These are phyloP conservation scores for Choloepus hoffmanni DNA, from an alignment of 2,113 vertebrate genomes.

Conservation along the genomic window DNA sequence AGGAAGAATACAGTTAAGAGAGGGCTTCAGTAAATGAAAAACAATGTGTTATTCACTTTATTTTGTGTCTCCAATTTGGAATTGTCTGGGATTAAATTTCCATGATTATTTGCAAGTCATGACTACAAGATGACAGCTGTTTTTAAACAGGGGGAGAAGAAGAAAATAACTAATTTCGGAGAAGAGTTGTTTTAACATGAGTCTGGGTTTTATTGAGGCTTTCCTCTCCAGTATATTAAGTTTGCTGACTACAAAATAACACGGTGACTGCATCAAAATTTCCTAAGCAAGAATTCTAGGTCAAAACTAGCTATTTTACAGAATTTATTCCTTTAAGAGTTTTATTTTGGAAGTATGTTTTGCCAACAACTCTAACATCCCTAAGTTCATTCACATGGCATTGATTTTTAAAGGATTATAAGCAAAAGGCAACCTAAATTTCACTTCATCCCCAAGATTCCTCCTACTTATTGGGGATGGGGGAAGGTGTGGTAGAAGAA, in stretches of 20 bases:
- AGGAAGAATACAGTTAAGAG: neutral
- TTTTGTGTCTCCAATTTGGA: neutral
- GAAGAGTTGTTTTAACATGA: constrained; percentile 20
- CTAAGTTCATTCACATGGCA: constrained; percentile 33
- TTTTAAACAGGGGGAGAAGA: constrained; percentile 49
- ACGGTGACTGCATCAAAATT: constrained; percentile 48
- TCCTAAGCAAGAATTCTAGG: constrained; percentile 50
- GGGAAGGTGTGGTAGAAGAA: neutral
- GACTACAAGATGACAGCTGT: constrained; percentile 51
- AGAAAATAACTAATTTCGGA: constrained; percentile 44
- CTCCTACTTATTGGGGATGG: neutral
- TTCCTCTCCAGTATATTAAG: constrained; percentile 3
- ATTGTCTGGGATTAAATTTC: constrained; percentile 6
- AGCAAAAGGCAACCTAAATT: neutral
- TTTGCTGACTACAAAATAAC: constrained; percentile 59
- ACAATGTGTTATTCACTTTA: neutral
- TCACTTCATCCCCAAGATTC: neutral
- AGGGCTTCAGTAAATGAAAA: neutral
- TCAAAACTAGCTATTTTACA: constrained; percentile 51
- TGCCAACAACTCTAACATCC: constrained; percentile 2
- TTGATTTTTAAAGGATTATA: neutral
- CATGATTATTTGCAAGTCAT: neutral
- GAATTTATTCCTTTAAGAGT: constrained; percentile 20
- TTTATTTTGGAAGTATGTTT: constrained; percentile 63
- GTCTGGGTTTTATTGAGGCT: neutral